Evolutionary conservation across 2,888 invertebrate genomes (phyloP), one percentile per base, ranked within the genome.

Genomic region (Desoria tigrina): DNA sequence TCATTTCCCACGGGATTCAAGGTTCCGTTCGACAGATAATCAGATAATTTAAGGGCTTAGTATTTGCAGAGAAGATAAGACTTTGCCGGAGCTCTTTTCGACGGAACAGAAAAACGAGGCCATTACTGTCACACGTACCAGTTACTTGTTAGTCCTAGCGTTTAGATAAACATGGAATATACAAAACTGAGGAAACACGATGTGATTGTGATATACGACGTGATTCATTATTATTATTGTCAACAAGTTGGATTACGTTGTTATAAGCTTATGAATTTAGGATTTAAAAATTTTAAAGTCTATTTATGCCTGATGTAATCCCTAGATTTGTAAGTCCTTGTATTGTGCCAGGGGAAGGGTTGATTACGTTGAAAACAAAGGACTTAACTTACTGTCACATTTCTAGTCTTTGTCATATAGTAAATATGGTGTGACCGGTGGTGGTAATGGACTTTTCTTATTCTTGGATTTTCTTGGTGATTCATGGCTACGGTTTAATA

Each of bases 361-460:
- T 45, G 16, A 45, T 45, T 21, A 45, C 45, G n/a, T 4, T 6
- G 45, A n/a, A 45, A 45, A 45, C 45, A 45, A 16, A 18, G 21
- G 21, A 21, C 45, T 45, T 45, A n/a, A 45, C 4, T 45, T 45
- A 45, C 9, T 39, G 39, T 39, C 45, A 18, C 45, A 18, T 16
- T 11, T 49, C 7, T 21, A 51, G 24, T 26, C 37, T 42, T 57
- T 57, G 57, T 57, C 42, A 42, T 57, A 42, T 6, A 6, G 2
- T 57, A 57, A 57, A 57, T n/a, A n/a, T 42, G 42, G 57, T 57
- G 42, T 57, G 42, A 57, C n/a, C 57, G 42, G 57, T 57, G 42
- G 26, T 57, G 57, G 57, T 24, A n/a, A n/a, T n/a, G n/a, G n/a
- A n/a, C 6, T 21, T 42, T 23, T n/a, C 16, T 24, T 14, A 4